phyloP scores from a whole-genome alignment of 2,888 invertebrate species.

The Drosophila neotestacea region DNA sequence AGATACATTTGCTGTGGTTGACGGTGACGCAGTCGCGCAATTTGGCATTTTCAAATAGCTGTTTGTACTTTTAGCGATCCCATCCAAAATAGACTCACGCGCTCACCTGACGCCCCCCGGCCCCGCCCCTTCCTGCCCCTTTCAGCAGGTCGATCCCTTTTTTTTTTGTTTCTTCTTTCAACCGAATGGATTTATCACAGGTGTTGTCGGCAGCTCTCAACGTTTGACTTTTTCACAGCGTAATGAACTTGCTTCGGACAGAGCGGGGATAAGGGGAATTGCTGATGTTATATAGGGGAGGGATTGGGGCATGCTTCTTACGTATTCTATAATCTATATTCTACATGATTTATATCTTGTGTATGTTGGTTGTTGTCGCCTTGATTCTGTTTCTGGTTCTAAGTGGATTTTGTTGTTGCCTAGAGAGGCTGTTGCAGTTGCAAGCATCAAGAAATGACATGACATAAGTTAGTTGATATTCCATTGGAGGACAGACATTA shows the following conservation, averaged over 20 bases:
- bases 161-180: constrained; percentile 18
- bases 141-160: constrained; percentile 6
- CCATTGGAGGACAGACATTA: background rate
- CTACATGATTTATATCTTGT: constrained; percentile 46
- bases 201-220: constrained; percentile 72
- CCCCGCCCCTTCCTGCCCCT: background rate
- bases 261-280: constrained; percentile 1
- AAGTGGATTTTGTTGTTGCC: constrained; percentile 58
- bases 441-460: constrained; percentile 12
- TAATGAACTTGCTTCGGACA: constrained; percentile 71
- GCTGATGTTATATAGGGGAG: background rate
- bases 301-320: constrained; percentile 26
- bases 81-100: constrained; percentile 67
- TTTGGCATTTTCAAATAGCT: constrained; percentile 71
- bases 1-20: constrained; percentile 22
- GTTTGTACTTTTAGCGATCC: constrained; percentile 57
- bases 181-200: constrained; percentile 78
- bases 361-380: constrained; percentile 41
- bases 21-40: constrained; percentile 74
- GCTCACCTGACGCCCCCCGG: constrained; percentile 65
- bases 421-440: constrained; percentile 24
- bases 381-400: constrained; percentile 56
- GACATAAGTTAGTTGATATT: constrained; percentile 1
- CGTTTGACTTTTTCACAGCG: constrained; percentile 55
- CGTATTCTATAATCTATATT: constrained; percentile 41